phyloP scores from a whole-genome alignment of 2,113 vertebrate genomes.

The Sterna hirundo region DNA sequence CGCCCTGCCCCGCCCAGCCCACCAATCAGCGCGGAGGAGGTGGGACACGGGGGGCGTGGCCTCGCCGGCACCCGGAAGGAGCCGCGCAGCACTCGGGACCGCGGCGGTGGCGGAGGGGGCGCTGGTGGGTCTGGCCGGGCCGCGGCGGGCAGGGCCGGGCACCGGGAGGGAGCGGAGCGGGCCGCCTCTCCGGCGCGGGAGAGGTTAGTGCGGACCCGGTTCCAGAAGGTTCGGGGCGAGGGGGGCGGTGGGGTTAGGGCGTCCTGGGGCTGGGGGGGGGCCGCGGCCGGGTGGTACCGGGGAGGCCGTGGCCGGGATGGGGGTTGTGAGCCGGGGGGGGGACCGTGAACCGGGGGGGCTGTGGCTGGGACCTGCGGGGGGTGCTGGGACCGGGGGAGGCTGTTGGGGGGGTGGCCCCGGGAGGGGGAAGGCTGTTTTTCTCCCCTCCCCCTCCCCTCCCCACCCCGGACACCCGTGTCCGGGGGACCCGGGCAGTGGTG shows the following conservation, averaged over 20 bases:
- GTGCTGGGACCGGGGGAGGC: too few species aligned
- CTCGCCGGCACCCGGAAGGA: background rate
- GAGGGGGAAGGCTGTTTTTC: too few species aligned
- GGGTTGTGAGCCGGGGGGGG: background rate
- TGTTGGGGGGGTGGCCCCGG: too few species aligned
- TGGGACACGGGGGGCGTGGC: background rate
- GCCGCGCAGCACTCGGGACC: background rate
- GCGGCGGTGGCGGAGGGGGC: background rate
- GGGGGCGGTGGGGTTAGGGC: background rate
- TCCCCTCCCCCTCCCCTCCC: too few species aligned
- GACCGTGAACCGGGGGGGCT: too few species aligned
- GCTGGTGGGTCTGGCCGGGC: background rate
- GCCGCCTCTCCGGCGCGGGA: background rate
- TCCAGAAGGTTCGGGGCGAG: background rate
- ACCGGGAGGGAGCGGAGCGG: too few species aligned
- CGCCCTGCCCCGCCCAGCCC: background rate
- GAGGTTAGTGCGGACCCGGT: background rate
- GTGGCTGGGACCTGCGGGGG: background rate
- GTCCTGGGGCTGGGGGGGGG: background rate
- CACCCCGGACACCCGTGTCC: too few species aligned
- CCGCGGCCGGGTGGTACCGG: background rate
- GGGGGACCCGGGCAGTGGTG: background rate
- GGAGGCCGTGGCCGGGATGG: background rate
- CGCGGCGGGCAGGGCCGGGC: background rate
- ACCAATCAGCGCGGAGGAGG: background rate